Percentiles rank a stretch among this genome's conserved stretches.
These are phyloP conservation scores for Pluvialis apricaria DNA, from an alignment of 2,113 vertebrate genomes.

Conservation along the genomic window DNA sequence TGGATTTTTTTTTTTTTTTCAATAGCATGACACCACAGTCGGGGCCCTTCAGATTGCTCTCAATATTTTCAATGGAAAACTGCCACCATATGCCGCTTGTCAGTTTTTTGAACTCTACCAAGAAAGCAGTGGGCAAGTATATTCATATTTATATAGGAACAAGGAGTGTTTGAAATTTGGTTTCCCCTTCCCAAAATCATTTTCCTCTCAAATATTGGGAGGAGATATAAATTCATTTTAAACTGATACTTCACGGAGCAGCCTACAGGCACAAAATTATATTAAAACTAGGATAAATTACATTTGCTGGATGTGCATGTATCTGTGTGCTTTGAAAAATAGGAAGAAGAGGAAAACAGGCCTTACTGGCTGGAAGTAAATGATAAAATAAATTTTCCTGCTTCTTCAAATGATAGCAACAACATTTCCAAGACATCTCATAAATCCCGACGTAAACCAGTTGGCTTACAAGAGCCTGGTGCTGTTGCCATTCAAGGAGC, in stretches of 20 bases:
- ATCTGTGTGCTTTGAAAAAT: background rate
- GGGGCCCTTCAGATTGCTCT: constrained; percentile 85
- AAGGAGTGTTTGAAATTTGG: background rate
- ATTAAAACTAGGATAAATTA: background rate
- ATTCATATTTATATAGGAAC: background rate
- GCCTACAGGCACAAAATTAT: background rate
- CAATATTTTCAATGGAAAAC: constrained; percentile 78
- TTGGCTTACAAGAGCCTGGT: background rate
- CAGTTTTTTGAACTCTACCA: constrained; percentile 86
- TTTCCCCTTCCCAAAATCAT: background rate
- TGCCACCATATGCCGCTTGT: constrained; percentile 86
- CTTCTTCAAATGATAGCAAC: background rate
- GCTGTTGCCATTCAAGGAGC: background rate
- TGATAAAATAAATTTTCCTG: background rate
- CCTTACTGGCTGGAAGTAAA: background rate
- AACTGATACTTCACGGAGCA: background rate
- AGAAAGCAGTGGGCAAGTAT: constrained; percentile 81
- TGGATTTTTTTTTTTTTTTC: background rate
- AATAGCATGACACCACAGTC: constrained; percentile 82
- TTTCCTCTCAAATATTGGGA: background rate
- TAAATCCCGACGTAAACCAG: background rate
- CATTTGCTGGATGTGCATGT: background rate
- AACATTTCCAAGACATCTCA: background rate
- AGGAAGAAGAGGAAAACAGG: background rate
- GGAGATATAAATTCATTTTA: background rate